Base-by-base conservation (phyloP, 2,797 vertebrate genomes). In the Craterocephalus amniculus region DNA sequence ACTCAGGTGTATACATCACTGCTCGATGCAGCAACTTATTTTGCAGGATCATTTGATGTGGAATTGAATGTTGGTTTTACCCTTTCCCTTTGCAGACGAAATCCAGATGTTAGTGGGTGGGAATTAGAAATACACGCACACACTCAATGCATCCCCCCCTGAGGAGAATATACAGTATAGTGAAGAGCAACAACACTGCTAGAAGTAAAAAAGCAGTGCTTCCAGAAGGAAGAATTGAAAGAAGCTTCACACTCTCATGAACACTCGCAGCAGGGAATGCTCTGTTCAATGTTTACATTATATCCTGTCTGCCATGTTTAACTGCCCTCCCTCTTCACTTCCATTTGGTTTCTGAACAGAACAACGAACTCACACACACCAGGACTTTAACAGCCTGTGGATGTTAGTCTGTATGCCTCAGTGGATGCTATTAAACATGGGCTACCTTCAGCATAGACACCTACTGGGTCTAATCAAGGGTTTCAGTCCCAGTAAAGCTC, bases 401-500 rank as follows among this genome's bases (percentile, higher is more conserved):
- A 78, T 90, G 85, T 85, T 80, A 32, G 55, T 66, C 65, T 8
- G n/a, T 69, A 58, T 14, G 67, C 84, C 78, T 87, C 86, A 79
- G 34, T 80, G 70, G 72, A 81, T 18, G 52, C 72, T 43, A 75
- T 83, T 88, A 87, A 86, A 75, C 66, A 49, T 20, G 6, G 49
- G 63, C 59, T 86, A 87, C 69, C 63, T 84, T 82, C 67, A 72
- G 62, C 72, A 68, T 24, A 77, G 73, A 86, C 83, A 78, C 86
- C 86, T 69, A 78, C 80, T 79, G 85, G 2, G 85, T 77, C 61
- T 85, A 88, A 91, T 92, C 83, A 81, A 73, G 58, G 89, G 87
- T 83, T 89, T 83, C 74, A 69, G 67, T 80, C 74, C 57, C 55
- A 55, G 58, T 71, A 83, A 79, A 70, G 66, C 63, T 78, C 40